Evolutionary conservation across 2,113 vertebrate species (phyloP).

Genomic region (Rhinogobius similis): DNA sequence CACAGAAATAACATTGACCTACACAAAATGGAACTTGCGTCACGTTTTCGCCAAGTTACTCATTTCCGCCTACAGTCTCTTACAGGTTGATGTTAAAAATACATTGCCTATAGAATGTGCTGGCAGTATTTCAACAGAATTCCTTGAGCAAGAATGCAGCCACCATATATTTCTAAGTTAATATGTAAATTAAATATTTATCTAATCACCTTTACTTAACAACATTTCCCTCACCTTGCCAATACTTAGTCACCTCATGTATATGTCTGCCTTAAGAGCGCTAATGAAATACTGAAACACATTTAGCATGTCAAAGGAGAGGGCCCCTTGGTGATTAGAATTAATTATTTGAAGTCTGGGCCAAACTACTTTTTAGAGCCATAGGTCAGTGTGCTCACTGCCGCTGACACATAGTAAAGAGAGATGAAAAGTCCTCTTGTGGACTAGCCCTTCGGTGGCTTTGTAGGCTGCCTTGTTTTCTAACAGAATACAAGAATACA

Average conservation of each 20-base stretch:
- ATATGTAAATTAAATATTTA: not conserved
- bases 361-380: conserved; percentile 55
- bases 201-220: not conserved
- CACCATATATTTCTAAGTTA: too few species aligned
- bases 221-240: not conserved
- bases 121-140: too few species aligned
- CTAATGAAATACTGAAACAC: conserved; percentile 58
- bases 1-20: too few species aligned
- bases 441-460: conserved; percentile 20
- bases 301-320: conserved; percentile 66
- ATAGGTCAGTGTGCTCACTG: conserved; percentile 48
- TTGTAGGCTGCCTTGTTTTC: conserved; percentile 25
- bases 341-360: conserved; percentile 69
- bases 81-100: too few species aligned
- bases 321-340: conserved; percentile 62
- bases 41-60: too few species aligned
- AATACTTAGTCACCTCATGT: not conserved
- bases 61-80: too few species aligned
- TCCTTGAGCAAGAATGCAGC: too few species aligned
- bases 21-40: too few species aligned
- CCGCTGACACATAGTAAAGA: conserved; percentile 9
- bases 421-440: conserved; percentile 32
- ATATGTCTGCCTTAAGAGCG: conserved; percentile 16
- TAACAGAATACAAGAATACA: conserved; percentile 28
- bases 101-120: too few species aligned